Evolutionary conservation across 2,797 vertebrate species (phyloP).

Genomic region (Silurus lanzhouensis): DNA sequence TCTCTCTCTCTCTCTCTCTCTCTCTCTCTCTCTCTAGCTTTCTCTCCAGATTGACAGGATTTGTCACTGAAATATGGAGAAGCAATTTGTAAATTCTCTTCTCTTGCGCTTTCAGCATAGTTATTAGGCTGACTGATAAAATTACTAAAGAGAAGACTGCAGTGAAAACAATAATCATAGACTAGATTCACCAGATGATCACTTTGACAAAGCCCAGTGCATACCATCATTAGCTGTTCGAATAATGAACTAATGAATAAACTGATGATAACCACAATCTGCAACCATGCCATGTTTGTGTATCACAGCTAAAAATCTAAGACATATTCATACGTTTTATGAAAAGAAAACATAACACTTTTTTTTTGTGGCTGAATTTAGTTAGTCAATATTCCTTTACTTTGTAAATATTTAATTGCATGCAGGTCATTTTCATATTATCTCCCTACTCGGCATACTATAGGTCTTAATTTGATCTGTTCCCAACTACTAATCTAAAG

Average conservation of each 20-base stretch:
- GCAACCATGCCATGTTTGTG: constrained; percentile 29
- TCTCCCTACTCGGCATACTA: background rate
- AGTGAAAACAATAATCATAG: constrained; percentile 30
- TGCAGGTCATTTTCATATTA: background rate
- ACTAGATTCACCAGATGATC: constrained; percentile 33
- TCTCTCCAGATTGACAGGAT: background rate
- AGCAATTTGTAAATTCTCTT: constrained; percentile 23
- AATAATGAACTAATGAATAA: constrained; percentile 37
- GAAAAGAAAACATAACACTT: background rate
- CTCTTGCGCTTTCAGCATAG: constrained; percentile 13
- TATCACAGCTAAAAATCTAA: constrained; percentile 12
- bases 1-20: background rate
- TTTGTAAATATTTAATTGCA: background rate
- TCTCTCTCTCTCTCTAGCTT: background rate
- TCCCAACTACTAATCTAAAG: background rate
- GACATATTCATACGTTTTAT: background rate
- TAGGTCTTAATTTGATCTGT: background rate
- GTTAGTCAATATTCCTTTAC: background rate
- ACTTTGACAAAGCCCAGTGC: constrained; percentile 23
- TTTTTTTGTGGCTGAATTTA: background rate
- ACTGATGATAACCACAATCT: constrained; percentile 20
- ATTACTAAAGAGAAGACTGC: constrained; percentile 18
- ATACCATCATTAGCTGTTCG: constrained; percentile 22
- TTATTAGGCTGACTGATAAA: constrained; percentile 43
- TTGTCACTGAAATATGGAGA: constrained; percentile 22